Evolutionary conservation across 2,113 vertebrate species (phyloP).

Genomic region (Rhinolophus ferrumequinum): DNA sequence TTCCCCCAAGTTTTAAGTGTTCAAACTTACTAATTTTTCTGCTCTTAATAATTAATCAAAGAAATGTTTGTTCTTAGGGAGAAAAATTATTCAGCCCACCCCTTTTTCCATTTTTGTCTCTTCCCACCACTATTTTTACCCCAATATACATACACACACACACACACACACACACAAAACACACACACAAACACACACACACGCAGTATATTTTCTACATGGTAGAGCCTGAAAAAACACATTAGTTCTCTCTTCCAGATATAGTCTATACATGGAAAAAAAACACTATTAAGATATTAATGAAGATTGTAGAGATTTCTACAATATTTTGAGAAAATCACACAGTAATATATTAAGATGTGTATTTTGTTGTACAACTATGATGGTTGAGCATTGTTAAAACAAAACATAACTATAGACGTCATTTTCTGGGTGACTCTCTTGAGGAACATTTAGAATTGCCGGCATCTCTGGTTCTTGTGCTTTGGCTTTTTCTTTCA

Average conservation of each 20-base stretch:
- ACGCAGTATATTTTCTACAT: neutral
- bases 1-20: conserved; percentile 38
- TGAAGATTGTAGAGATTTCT: conserved; percentile 23
- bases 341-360: neutral
- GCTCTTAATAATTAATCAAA: conserved; percentile 45
- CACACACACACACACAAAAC: neutral
- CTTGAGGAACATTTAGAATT: conserved; percentile 39
- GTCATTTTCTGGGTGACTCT: conserved; percentile 49
- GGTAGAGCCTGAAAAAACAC: conserved; percentile 5
- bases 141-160: neutral
- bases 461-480: conserved; percentile 58
- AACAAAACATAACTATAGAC: conserved; percentile 33
- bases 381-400: conserved; percentile 39
- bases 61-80: neutral
- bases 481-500: conserved; percentile 54
- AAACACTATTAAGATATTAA: conserved; percentile 15
- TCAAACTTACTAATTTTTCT: neutral
- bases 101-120: neutral
- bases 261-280: neutral
- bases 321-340: conserved; percentile 11
- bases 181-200: neutral
- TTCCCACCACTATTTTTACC: neutral
- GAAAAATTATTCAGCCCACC: neutral
- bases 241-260: conserved; percentile 11
- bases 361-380: neutral